phyloP scores from a whole-genome alignment of 2,888 invertebrate species.

The Pardosa pseudoannulata region DNA sequence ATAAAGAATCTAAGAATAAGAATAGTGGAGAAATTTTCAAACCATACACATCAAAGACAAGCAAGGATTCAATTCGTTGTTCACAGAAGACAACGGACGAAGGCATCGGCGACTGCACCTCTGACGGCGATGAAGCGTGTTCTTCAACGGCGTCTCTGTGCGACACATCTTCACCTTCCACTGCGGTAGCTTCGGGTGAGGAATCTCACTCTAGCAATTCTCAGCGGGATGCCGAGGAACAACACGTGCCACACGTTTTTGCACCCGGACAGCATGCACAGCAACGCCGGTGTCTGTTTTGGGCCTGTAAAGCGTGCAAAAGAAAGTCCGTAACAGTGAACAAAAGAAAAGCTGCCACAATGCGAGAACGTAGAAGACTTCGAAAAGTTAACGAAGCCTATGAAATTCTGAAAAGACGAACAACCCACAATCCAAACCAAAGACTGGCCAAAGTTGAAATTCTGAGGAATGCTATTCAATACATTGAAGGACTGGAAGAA shows the following conservation, averaged over 20 bases:
- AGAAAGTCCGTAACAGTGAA: slow-evolving; percentile 94
- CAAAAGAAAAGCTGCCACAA: slow-evolving; percentile 96
- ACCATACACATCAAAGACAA: not conserved
- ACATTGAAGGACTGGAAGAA: slow-evolving; percentile 84
- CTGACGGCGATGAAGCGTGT: slow-evolving; percentile 31
- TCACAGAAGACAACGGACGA: not conserved
- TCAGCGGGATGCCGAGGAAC: slow-evolving; percentile 23
- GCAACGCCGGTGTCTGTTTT: slow-evolving; percentile 88
- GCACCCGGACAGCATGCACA: slow-evolving; percentile 57
- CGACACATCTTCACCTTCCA: slow-evolving; percentile 23
- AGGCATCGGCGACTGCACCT: slow-evolving; percentile 5
- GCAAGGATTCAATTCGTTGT: not conserved
- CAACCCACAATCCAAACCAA: slow-evolving; percentile 96
- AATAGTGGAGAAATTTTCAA: slow-evolving; percentile 13
- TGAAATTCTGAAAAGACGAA: slow-evolving; percentile 92
- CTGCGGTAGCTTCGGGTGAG: not conserved
- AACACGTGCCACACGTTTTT: slow-evolving; percentile 64
- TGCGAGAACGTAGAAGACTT: slow-evolving; percentile 93
- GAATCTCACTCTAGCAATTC: not conserved
- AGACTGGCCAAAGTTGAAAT: slow-evolving; percentile 98
- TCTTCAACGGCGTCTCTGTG: slow-evolving; percentile 33
- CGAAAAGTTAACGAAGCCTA: slow-evolving; percentile 99
- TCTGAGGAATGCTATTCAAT: slow-evolving; percentile 90
- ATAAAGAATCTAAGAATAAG: not conserved
- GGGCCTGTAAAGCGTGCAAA: slow-evolving; percentile 99